Evolutionary conservation across 1,140 invertebrate genomes (phyloP).

Genomic region (Musca domestica): DNA sequence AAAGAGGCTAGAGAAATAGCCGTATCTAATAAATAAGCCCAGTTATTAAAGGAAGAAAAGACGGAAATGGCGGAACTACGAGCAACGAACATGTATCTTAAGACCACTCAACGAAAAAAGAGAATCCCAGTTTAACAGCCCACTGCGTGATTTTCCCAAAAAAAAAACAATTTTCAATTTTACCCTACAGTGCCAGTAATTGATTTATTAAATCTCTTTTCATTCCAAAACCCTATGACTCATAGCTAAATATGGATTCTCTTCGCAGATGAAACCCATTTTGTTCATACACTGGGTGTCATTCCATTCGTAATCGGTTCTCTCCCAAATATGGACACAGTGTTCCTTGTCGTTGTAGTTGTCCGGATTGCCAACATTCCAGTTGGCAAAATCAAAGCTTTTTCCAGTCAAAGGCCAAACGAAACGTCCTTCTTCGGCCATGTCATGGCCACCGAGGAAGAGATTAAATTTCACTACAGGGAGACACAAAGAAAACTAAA

Average conservation of each 20-base stretch:
- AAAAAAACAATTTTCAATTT: too few species aligned
- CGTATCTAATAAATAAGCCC: too few species aligned
- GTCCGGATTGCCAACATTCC: conserved; percentile 2
- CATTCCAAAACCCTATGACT: neutral
- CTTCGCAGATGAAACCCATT: conserved; percentile 12
- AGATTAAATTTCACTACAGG: too few species aligned
- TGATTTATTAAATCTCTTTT: conserved; percentile 12
- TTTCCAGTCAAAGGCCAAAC: neutral
- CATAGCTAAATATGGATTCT: neutral
- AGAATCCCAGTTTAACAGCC: too few species aligned
- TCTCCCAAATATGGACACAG: neutral
- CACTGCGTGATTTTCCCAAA: too few species aligned
- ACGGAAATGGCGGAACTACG: too few species aligned
- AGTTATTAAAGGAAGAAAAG: too few species aligned
- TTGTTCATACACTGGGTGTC: neutral
- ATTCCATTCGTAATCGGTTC: neutral
- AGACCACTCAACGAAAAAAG: too few species aligned
- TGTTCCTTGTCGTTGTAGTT: neutral
- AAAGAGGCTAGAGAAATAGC: too few species aligned
- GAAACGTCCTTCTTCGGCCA: neutral
- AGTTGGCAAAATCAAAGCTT: conserved; percentile 5
- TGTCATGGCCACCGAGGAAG: neutral
- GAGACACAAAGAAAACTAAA: too few species aligned
- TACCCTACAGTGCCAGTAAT: neutral
- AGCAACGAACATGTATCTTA: too few species aligned